Percentiles rank a stretch among this genome's conserved stretches.
phyloP scores from a whole-genome alignment of 2,113 vertebrate species.

The Myrmecobius fasciatus region DNA sequence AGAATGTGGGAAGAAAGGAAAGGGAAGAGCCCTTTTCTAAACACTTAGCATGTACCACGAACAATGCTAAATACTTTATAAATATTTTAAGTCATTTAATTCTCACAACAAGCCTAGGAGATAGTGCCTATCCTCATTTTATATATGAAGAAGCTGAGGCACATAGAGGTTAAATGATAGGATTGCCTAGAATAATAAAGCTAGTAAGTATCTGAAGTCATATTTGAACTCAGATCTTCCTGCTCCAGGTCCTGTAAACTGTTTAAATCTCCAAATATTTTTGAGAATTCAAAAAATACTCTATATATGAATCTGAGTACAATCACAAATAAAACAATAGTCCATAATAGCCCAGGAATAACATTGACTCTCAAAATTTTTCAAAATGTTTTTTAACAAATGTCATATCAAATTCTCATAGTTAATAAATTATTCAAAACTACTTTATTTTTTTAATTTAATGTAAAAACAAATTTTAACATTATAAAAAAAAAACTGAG shows the following conservation, averaged over 20 bases:
- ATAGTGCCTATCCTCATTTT: not conserved
- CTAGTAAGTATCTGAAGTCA: not conserved
- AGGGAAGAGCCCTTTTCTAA: not conserved
- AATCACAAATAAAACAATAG: not conserved
- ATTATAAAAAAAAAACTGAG: too few relatives aligned
- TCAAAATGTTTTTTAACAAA: not conserved
- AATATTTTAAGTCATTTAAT: not conserved
- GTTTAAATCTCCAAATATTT: not conserved
- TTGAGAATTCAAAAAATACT: not conserved
- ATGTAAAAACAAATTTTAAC: too few relatives aligned
- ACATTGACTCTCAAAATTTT: too few relatives aligned
- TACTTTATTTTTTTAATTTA: too few relatives aligned
- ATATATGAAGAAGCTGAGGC: not conserved
- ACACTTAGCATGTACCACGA: not conserved
- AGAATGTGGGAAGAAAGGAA: too few relatives aligned
- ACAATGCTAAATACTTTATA: not conserved
- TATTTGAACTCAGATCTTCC: not conserved
- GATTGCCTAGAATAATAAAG: not conserved
- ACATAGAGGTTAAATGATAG: not conserved
- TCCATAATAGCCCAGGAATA: not conserved
- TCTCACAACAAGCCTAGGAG: not conserved
- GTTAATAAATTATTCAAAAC: too few relatives aligned
- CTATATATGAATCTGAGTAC: not conserved
- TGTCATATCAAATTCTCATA: not conserved
- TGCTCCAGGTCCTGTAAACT: not conserved